Base-by-base conservation (phyloP, 2,113 vertebrate genomes). In the Ceyx melanurus region DNA sequence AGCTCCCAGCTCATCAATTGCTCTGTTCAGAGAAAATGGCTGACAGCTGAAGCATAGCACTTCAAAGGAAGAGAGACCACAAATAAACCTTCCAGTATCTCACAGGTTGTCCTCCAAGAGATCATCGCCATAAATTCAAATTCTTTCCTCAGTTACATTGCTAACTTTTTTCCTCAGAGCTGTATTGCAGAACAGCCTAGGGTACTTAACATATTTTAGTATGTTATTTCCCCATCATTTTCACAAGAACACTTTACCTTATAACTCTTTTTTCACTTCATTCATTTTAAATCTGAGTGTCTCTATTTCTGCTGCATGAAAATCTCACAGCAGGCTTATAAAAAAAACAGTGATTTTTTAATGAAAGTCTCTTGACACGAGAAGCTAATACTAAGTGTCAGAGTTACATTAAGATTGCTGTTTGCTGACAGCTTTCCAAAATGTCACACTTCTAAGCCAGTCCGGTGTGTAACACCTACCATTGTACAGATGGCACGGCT, bases 221-320 rank as follows among this genome's bases (percentile, higher is more conserved):
- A 74, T 2, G 4, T 76, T 46, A 75, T 70, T 94, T 79, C 71
- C 64, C 86, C 72, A 84, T 12, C 73, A 82, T 40, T 84, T 65
- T 86, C 96, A 77, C 80, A 74, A 73, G 72, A 95, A 95, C 31
- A 50, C 31, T 73, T 94, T 54, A 74, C 23, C 17, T 67, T 85
- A 6, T 71, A 91, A 92, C 95, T 94, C 57, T 94, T 82, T 82
- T 81, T 77, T 76, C 35, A 75, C 42, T 64, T 80, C 54, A 50
- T 91, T 90, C 29, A 65, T 85, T 89, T 94, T 83, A 86, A 82
- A 91, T 43, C 77, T 86, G 51, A 94, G 54, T 48, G 88, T 89
- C 88, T 89, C 75, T 64, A 22, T 23, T 92, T 91, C 90, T 92
- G 42, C 37, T 75, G 71, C 60, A 90, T 90, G 83, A 91, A 89